These are phyloP conservation scores for Elysia crispata DNA, from an alignment of 2,888 invertebrate genomes.

Conservation along the genomic window DNA sequence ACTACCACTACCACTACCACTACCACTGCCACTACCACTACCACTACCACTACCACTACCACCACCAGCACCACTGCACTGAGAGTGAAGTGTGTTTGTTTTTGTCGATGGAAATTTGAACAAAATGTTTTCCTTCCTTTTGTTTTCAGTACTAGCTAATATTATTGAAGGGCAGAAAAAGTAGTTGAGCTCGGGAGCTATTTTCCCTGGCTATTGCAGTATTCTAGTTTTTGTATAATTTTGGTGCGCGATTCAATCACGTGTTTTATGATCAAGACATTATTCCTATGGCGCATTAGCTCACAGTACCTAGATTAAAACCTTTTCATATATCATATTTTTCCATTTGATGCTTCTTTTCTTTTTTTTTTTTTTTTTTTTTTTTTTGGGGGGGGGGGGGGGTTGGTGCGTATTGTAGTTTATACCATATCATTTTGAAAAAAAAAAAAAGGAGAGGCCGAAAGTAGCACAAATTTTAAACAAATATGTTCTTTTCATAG, in stretches of 20 bases:
- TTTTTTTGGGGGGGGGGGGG: conserved; percentile 12
- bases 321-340: too few species aligned
- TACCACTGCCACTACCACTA: neutral
- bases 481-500: neutral
- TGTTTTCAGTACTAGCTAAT: neutral
- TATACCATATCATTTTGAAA: too few species aligned
- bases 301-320: too few species aligned
- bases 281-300: too few species aligned
- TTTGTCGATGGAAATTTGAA: neutral
- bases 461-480: neutral
- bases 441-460: neutral
- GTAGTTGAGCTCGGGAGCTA: too few species aligned
- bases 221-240: too few species aligned
- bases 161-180: too few species aligned
- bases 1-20: neutral
- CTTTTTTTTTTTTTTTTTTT: neutral
- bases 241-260: too few species aligned
- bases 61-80: neutral
- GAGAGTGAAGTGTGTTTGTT: neutral
- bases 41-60: neutral
- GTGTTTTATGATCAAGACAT: too few species aligned
- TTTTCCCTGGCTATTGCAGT: too few species aligned
- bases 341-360: too few species aligned
- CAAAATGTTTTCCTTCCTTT: neutral
- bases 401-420: too few species aligned